Percentiles rank a stretch among this genome's conserved stretches.
Evolutionary conservation across 2,113 vertebrate genomes (phyloP).

Genomic region (Nettapus auritus): DNA sequence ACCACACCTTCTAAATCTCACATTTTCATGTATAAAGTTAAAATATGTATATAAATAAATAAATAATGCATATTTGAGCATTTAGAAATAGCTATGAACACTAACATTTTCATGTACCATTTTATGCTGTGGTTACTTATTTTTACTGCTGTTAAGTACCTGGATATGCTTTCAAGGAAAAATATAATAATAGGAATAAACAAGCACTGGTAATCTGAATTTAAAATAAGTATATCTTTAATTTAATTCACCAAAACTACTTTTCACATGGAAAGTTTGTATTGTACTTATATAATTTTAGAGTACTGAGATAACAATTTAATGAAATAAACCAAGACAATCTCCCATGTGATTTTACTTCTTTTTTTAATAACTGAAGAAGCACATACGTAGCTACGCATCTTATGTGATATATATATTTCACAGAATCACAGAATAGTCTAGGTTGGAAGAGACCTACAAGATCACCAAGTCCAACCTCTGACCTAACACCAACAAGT

Average conservation of each 20-base stretch:
- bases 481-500: no score
- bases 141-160: background rate
- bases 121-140: background rate
- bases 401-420: background rate
- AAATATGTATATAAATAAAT: background rate
- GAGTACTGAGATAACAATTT: background rate
- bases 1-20: background rate
- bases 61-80: background rate
- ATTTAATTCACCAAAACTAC: background rate
- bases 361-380: background rate
- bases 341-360: background rate
- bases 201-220: background rate
- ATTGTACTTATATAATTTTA: background rate
- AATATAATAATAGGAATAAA: background rate
- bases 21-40: background rate
- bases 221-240: background rate
- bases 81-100: background rate
- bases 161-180: background rate
- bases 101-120: background rate
- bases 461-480: no score
- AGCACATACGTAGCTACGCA: background rate
- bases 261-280: background rate
- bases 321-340: background rate
- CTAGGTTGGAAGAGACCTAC: no score
- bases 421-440: no score